Conservation (phyloP, 2,888 invertebrate species). For the Aromia moschata region DNA sequence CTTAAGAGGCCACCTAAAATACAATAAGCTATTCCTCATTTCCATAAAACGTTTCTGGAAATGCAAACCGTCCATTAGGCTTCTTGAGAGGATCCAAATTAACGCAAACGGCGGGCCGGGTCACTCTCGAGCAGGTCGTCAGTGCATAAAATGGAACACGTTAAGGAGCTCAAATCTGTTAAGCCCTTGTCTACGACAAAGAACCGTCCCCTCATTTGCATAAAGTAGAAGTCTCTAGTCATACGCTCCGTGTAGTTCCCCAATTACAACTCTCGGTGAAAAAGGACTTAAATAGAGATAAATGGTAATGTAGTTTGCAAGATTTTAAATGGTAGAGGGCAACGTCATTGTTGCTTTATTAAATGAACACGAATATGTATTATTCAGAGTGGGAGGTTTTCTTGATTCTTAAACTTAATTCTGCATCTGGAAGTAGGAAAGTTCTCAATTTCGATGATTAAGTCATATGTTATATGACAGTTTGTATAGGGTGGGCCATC, state of each 20-base stretch:
- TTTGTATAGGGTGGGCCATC: no score
- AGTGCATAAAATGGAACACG: conserved; percentile 8
- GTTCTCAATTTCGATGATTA: no score
- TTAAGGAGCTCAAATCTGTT: conserved; percentile 7
- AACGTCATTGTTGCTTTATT: no score
- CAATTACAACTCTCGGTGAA: conserved; percentile 4
- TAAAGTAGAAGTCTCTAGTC: background rate
- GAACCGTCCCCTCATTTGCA: conserved; percentile 9
- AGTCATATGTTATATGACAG: no score
- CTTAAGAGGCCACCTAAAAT: no score
- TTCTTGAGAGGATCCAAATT: background rate
- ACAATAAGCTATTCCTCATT: no score
- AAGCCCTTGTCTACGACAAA: conserved; percentile 6
- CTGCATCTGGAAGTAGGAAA: no score
- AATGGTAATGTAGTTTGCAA: conserved; percentile 7
- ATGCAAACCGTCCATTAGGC: background rate
- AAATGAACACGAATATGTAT: no score
- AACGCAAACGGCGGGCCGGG: conserved; percentile 7
- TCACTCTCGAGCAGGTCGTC: conserved; percentile 3
- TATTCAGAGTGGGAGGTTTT: no score
- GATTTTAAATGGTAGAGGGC: background rate
- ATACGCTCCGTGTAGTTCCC: conserved; percentile 3
- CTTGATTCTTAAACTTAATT: no score
- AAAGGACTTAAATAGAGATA: background rate
- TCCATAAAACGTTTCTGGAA: conserved; percentile 64